Percentiles rank a stretch among this genome's conserved stretches.
Evolutionary conservation across 2,113 vertebrate species (phyloP).

Genomic region (Protomyctophum bolini): DNA sequence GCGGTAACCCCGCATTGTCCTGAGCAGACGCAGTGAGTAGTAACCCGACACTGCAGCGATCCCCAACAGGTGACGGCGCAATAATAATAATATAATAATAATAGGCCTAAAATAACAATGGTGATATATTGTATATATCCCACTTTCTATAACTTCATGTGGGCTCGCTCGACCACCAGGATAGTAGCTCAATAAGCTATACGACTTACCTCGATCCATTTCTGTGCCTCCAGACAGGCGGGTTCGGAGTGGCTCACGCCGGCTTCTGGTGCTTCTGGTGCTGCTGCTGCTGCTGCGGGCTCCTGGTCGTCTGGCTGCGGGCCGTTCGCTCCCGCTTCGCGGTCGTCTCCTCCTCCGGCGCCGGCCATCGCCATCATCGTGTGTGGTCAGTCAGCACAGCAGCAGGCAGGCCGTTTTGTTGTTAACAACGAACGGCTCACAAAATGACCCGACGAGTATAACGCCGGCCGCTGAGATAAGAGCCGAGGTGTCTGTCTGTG

Average conservation of each 20-base stretch:
- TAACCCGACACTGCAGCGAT: constrained; percentile 42
- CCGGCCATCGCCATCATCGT: constrained; percentile 81
- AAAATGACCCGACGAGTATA: constrained; percentile 2
- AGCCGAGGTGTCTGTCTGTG: neutral
- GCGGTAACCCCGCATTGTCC: constrained; percentile 8
- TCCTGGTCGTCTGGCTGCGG: constrained; percentile 32
- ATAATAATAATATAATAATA: neutral
- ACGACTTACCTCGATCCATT: constrained; percentile 91
- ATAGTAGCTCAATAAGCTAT: too few relatives aligned
- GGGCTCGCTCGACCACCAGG: neutral
- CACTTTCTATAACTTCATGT: neutral
- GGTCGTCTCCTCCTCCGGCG: constrained; percentile 68
- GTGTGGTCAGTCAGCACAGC: neutral
- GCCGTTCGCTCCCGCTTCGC: constrained; percentile 21
- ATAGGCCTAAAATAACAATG: too few relatives aligned
- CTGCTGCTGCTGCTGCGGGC: constrained; percentile 43
- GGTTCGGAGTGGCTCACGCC: constrained; percentile 80
- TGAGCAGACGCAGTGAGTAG: constrained; percentile 1
- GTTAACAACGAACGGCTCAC: too few relatives aligned
- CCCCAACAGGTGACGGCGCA: constrained; percentile 38
- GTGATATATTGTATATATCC: too few relatives aligned
- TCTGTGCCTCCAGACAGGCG: constrained; percentile 89
- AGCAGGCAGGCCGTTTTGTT: constrained; percentile 32
- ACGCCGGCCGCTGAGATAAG: constrained; percentile 4
- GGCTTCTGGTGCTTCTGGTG: constrained; percentile 53